Evolutionary conservation across 2,888 invertebrate species (phyloP).

Genomic region (Caenorhabditis sp.): DNA sequence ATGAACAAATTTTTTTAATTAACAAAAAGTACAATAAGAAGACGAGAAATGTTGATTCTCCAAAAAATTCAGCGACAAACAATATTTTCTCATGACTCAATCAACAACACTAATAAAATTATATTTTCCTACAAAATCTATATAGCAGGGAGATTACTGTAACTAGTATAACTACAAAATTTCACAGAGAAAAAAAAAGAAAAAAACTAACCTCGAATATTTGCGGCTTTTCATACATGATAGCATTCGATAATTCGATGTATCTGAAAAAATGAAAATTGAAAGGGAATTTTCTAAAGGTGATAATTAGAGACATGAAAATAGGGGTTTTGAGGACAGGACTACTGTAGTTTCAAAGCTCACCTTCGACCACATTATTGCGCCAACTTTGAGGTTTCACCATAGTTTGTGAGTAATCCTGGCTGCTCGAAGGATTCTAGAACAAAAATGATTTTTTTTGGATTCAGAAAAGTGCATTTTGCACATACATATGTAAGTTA

Average conservation of each 20-base stretch:
- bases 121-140: too few species aligned
- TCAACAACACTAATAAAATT: too few species aligned
- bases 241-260: not conserved
- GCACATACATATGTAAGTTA: not conserved
- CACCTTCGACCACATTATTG: not conserved
- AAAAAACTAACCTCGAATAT: not conserved
- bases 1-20: not conserved
- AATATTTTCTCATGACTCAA: too few species aligned
- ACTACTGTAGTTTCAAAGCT: conserved; percentile 1
- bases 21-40: too few species aligned
- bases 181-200: not conserved
- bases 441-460: conserved; percentile 5
- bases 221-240: not conserved
- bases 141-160: not conserved
- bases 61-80: too few species aligned
- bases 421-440: conserved; percentile 38
- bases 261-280: not conserved
- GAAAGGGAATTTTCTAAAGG: not conserved
- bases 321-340: conserved; percentile 9
- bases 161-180: not conserved
- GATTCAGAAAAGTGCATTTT: conserved; percentile 1
- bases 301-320: not conserved
- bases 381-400: not conserved
- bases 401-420: conserved; percentile 8
- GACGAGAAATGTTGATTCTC: too few species aligned